Conservation (phyloP, 2,113 vertebrate genomes). For the Anhinga anhinga region DNA sequence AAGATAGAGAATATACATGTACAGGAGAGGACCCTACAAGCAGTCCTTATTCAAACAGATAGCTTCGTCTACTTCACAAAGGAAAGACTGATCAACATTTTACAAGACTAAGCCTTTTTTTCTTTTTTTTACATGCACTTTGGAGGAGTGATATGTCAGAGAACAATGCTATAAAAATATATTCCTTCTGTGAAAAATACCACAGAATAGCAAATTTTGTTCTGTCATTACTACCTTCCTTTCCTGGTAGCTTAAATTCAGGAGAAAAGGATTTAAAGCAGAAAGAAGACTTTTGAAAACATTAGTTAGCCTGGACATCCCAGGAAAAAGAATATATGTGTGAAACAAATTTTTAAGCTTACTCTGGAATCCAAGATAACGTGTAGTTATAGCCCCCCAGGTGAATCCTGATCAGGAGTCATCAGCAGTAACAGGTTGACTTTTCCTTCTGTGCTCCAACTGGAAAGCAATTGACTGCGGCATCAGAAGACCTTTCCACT, state of each 20-base stretch:
- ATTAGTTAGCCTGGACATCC: neutral
- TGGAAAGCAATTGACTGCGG: neutral
- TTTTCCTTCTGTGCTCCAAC: neutral
- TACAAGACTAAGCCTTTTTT: neutral
- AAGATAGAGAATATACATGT: neutral
- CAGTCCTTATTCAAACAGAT: neutral
- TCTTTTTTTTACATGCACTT: neutral
- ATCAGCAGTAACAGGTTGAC: neutral
- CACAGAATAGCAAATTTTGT: neutral
- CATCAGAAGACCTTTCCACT: neutral
- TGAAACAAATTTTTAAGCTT: neutral
- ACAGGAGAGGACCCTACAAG: neutral
- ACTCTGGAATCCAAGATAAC: neutral
- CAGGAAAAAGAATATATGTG: neutral
- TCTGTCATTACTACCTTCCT: neutral
- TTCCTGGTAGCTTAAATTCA: neutral
- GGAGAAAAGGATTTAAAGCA: neutral
- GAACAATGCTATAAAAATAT: neutral
- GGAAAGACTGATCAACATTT: neutral
- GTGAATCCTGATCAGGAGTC: neutral
- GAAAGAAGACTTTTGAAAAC: neutral
- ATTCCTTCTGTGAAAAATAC: neutral
- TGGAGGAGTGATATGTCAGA: neutral
- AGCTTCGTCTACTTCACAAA: neutral
- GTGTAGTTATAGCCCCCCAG: neutral